Evolutionary conservation across 2,888 invertebrate genomes (phyloP).

Genomic region (Agriotes lineatus): DNA sequence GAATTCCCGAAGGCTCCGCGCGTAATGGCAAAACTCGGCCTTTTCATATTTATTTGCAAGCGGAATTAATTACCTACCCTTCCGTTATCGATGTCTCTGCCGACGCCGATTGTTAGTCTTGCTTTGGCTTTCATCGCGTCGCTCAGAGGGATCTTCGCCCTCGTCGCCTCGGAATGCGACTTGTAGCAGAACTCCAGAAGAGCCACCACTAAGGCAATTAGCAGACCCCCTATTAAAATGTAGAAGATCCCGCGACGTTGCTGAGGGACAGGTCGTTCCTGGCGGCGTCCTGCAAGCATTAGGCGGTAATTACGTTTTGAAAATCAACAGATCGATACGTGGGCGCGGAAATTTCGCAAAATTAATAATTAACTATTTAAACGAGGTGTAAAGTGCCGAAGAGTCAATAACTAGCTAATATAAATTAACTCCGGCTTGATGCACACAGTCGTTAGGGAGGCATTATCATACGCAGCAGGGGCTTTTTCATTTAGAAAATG

Average conservation of each 20-base stretch:
- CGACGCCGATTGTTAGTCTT: conserved; percentile 82
- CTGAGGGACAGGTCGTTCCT: conserved; percentile 92
- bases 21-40: too few species aligned
- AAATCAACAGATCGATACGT: conserved; percentile 29
- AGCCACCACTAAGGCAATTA: conserved; percentile 91
- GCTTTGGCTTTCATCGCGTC: conserved; percentile 92
- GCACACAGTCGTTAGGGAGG: conserved; percentile 22
- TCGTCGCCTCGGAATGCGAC: conserved; percentile 81
- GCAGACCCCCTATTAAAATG: conserved; percentile 94
- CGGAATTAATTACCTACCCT: conserved; percentile 68
- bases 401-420: conserved; percentile 39
- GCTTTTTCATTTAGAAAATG: conserved; percentile 39
- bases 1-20: not conserved
- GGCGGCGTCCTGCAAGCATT: conserved; percentile 73
- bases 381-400: conserved; percentile 37
- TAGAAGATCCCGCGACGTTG: conserved; percentile 99
- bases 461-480: conserved; percentile 2
- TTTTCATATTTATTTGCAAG: too few species aligned
- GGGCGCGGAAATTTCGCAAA: conserved; percentile 28
- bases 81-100: conserved; percentile 80
- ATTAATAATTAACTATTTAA: conserved; percentile 38
- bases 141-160: conserved; percentile 85
- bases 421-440: conserved; percentile 31
- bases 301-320: conserved; percentile 9
- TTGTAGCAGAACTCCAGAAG: conserved; percentile 96